Conservation (phyloP, 2,797 vertebrate genomes). For the Peromyscus nudipes region DNA sequence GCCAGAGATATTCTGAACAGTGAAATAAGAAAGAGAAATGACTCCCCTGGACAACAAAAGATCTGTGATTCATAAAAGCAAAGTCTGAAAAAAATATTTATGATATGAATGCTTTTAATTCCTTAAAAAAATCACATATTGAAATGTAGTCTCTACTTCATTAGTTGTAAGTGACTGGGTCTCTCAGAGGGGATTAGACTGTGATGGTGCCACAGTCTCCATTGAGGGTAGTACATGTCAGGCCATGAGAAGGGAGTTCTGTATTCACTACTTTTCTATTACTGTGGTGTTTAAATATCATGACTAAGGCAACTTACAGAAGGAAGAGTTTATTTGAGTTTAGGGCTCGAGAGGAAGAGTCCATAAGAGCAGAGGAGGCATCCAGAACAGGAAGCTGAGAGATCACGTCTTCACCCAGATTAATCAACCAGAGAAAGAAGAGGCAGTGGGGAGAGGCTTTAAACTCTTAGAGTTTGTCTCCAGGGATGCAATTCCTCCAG, state of each 20-base stretch:
- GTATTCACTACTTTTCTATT: too few species aligned
- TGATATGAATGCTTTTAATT: background rate
- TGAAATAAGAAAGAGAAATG: background rate
- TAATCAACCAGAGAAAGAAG: background rate
- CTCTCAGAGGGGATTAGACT: background rate
- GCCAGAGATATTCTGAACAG: background rate
- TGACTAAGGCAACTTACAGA: rapidly evolving
- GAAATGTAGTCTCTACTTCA: background rate
- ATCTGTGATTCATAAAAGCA: background rate
- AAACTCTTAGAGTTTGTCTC: background rate
- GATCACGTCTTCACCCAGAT: too few species aligned
- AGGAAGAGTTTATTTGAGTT: background rate
- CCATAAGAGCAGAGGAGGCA: background rate
- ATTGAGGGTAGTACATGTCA: background rate
- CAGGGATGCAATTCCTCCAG: background rate
- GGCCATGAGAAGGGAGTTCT: background rate
- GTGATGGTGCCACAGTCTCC: background rate
- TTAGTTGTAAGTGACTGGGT: background rate
- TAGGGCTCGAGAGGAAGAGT: background rate
- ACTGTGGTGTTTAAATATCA: background rate
- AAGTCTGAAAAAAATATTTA: background rate
- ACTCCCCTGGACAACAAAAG: background rate
- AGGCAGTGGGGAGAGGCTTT: background rate
- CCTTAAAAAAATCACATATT: background rate
- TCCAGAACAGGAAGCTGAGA: background rate